phyloP scores from a whole-genome alignment of 2,888 invertebrate species.

The Pedicia rivosa region DNA sequence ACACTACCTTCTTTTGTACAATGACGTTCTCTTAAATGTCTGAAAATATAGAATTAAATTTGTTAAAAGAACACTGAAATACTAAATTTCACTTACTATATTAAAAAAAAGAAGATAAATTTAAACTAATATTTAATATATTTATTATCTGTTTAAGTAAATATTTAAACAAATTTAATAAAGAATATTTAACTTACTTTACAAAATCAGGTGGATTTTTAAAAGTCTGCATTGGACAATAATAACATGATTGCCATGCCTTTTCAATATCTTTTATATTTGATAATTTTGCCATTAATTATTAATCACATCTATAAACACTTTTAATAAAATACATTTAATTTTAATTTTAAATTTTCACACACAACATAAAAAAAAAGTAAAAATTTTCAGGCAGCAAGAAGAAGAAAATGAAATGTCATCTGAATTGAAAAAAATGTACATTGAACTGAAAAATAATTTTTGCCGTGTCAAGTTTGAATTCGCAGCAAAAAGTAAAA shows the following conservation, averaged over 20 bases:
- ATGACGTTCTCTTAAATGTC: conserved; percentile 65
- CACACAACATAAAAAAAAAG: no score
- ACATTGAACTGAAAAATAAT: no score
- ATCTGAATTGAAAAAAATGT: no score
- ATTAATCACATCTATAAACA: no score
- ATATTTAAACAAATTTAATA: background rate
- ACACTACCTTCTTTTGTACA: conserved; percentile 72
- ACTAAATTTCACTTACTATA: background rate
- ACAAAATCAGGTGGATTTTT: conserved; percentile 41
- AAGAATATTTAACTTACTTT: conserved; percentile 29
- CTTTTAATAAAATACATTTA: no score
- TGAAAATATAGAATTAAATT: conserved; percentile 24
- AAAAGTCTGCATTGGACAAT: conserved; percentile 42
- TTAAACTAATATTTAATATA: background rate
- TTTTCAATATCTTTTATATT: conserved; percentile 8
- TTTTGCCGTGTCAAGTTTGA: no score
- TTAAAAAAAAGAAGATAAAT: conserved; percentile 1
- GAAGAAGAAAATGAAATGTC: no score
- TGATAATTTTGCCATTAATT: conserved; percentile 8
- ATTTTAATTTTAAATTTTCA: no score
- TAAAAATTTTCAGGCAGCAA: no score
- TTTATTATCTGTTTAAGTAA: no score
- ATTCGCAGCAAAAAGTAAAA: no score
- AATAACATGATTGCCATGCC: conserved; percentile 44
- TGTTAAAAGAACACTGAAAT: conserved; percentile 2